Evolutionary conservation across 2,113 vertebrate species (phyloP).

Genomic region (Sigmodon hispidus): DNA sequence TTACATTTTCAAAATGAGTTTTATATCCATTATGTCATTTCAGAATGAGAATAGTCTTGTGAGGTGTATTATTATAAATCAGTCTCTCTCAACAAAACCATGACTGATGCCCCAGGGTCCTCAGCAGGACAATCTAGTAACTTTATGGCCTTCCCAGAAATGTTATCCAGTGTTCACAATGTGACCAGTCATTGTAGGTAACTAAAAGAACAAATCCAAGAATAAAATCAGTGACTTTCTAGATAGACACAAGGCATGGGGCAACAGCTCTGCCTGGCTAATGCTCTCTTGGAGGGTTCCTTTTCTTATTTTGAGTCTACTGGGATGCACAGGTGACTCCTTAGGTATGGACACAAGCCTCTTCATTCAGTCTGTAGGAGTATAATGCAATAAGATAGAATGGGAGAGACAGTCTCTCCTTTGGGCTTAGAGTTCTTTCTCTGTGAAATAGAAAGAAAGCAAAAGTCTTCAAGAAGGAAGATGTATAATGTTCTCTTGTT

Average conservation of each 20-base stretch:
- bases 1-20: slow-evolving; percentile 52
- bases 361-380: neutral
- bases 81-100: neutral
- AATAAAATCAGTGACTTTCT: neutral
- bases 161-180: neutral
- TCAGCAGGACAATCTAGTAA: neutral
- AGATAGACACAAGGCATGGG: rapidly evolving
- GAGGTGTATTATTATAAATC: neutral
- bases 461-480: neutral
- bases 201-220: neutral
- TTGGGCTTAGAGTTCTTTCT: neutral
- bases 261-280: neutral
- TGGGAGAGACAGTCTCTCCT: neutral
- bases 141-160: neutral
- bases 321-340: neutral
- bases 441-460: neutral
- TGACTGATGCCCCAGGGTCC: neutral
- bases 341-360: neutral
- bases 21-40: slow-evolving; percentile 18
- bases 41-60: neutral
- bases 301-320: neutral
- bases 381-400: neutral
- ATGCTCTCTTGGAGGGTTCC: rapidly evolving
- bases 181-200: neutral
- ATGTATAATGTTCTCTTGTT: neutral